A percentile compares a stretch with the other conserved stretches of the same genome.
Evolutionary conservation across 1,140 invertebrate species (phyloP).

Genomic region (Drosophila melanica): DNA sequence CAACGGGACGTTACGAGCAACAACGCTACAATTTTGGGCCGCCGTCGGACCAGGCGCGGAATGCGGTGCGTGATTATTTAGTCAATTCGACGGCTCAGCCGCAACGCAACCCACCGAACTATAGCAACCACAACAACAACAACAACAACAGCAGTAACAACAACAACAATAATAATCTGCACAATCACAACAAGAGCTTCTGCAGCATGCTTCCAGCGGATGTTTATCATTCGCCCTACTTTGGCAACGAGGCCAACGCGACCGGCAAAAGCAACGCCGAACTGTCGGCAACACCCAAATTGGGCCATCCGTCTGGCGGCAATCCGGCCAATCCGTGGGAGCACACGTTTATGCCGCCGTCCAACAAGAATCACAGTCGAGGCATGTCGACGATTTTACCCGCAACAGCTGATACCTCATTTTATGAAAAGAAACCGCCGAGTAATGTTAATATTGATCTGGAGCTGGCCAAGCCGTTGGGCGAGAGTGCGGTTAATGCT

Average conservation of each 20-base stretch:
- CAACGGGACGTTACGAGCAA: slow-evolving; percentile 45
- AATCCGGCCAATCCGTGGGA: slow-evolving; percentile 36
- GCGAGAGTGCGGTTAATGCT: slow-evolving; percentile 29
- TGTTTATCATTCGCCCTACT: slow-evolving; percentile 41
- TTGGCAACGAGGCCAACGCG: slow-evolving; percentile 16
- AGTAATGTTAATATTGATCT: slow-evolving; percentile 69
- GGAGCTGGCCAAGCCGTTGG: slow-evolving; percentile 42
- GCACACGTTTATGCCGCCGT: slow-evolving; percentile 58
- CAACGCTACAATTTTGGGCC: slow-evolving; percentile 58
- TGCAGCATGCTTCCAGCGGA: slow-evolving; percentile 45
- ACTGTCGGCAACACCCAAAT: slow-evolving; percentile 3
- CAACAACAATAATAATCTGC: slow-evolving; percentile 36
- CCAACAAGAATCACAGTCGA: slow-evolving; percentile 72
- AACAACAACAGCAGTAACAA: slow-evolving; percentile 48
- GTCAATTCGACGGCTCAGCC: slow-evolving; percentile 27
- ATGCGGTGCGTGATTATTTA: slow-evolving; percentile 41
- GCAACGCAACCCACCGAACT: slow-evolving; percentile 72
- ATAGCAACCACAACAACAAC: slow-evolving; percentile 38
- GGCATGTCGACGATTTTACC: slow-evolving; percentile 64
- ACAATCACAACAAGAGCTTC: slow-evolving; percentile 37
- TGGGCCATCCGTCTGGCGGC: slow-evolving; percentile 10
- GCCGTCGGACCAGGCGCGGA: slow-evolving; percentile 24
- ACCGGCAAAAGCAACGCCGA: slow-evolving; percentile 17
- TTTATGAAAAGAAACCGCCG: slow-evolving; percentile 81
- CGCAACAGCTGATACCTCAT: slow-evolving; percentile 79